These are phyloP conservation scores for Coecobrya sp. DNA, from an alignment of 2,888 invertebrate genomes.

Conservation along the genomic window DNA sequence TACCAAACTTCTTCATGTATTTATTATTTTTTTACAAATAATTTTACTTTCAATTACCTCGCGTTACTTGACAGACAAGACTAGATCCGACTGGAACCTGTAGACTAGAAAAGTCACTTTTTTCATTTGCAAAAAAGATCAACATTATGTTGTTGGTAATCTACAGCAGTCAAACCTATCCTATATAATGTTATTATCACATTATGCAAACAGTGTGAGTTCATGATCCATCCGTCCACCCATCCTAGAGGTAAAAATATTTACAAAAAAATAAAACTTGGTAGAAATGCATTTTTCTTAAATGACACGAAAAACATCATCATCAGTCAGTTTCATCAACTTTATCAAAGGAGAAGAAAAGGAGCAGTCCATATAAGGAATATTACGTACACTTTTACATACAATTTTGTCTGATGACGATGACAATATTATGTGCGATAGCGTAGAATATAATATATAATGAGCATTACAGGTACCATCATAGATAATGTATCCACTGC, in stretches of 20 bases:
- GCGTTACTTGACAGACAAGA: slow-evolving; percentile 9
- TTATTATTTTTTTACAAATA: slow-evolving; percentile 12
- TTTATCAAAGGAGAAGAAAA: slow-evolving; percentile 54
- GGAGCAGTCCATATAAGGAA: slow-evolving; percentile 70
- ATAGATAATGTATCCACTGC: slow-evolving; percentile 60
- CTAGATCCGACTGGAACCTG: slow-evolving; percentile 55
- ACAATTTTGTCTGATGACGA: slow-evolving; percentile 67
- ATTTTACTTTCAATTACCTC: slow-evolving; percentile 45
- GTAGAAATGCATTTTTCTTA: slow-evolving; percentile 53
- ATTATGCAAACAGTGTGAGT: slow-evolving; percentile 9
- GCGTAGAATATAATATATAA: neutral
- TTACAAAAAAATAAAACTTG: slow-evolving; percentile 3
- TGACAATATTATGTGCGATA: slow-evolving; percentile 54
- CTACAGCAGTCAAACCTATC: neutral
- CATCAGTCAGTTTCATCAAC: slow-evolving; percentile 64
- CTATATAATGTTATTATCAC: too few relatives aligned
- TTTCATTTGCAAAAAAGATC: slow-evolving; percentile 37
- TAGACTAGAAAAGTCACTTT: slow-evolving; percentile 45
- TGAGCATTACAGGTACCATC: slow-evolving; percentile 46
- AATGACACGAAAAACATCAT: slow-evolving; percentile 56
- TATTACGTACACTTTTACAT: slow-evolving; percentile 67
- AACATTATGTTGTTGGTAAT: slow-evolving; percentile 13
- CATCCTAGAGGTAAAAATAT: slow-evolving; percentile 7
- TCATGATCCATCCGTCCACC: neutral
- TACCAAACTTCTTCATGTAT: neutral